Conservation (phyloP, 2,888 invertebrate species). For the Anoplius nigerrimus region DNA sequence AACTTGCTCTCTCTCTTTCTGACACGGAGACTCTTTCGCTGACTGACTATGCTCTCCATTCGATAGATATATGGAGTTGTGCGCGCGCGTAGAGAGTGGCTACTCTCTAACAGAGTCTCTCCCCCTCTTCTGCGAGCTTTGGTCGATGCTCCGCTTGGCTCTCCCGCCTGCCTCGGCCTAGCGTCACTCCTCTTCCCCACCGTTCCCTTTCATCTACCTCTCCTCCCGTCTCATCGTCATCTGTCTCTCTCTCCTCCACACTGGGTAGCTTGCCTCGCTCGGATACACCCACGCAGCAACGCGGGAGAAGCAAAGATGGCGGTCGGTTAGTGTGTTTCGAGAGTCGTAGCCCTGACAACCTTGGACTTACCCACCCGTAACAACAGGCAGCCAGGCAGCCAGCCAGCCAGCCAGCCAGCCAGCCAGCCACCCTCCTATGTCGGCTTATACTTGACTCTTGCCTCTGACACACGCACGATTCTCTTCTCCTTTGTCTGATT, state of each 20-base stretch:
- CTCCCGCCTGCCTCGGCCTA: slow-evolving; percentile 14
- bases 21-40: too few relatives aligned
- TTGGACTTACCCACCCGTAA: slow-evolving; percentile 70
- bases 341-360: slow-evolving; percentile 75
- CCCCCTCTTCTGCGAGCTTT: slow-evolving; percentile 3
- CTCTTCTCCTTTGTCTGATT: slow-evolving; percentile 2
- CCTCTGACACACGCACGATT: slow-evolving; percentile 27
- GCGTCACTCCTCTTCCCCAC: slow-evolving; percentile 14
- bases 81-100: slow-evolving; percentile 2
- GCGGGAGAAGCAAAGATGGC: slow-evolving; percentile 58
- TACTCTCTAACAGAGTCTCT: slow-evolving; percentile 25
- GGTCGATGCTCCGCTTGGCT: slow-evolving; percentile 11
- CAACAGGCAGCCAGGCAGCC: slow-evolving; percentile 43
- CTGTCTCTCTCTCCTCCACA: slow-evolving; percentile 32
- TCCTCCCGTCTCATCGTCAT: slow-evolving; percentile 24
- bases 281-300: slow-evolving; percentile 64
- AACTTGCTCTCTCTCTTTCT: too few relatives aligned
- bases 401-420: slow-evolving; percentile 33
- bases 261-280: slow-evolving; percentile 52
- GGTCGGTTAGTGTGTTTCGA: slow-evolving; percentile 70
- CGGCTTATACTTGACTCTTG: slow-evolving; percentile 14
- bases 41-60: too few relatives aligned
- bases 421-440: slow-evolving; percentile 7
- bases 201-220: slow-evolving; percentile 15
- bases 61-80: too few relatives aligned